Conservation (phyloP, 1,140 invertebrate species). For the Tetraneura akinire region DNA sequence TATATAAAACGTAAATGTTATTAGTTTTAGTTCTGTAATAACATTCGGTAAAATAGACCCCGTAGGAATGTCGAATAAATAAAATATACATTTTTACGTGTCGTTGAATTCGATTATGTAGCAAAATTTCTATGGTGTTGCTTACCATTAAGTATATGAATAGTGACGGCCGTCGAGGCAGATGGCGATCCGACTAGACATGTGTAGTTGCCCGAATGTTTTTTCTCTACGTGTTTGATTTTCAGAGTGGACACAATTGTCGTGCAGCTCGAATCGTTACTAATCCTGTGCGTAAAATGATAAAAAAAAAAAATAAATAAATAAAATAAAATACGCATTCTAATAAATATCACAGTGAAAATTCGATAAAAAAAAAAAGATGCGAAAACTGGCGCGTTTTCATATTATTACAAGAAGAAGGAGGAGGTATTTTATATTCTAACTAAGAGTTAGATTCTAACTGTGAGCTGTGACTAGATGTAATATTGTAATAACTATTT, state of each 20-base stretch:
- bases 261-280: slow-evolving; percentile 57
- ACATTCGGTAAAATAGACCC: too few species aligned
- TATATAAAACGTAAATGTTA: too few species aligned
- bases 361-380: background rate
- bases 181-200: slow-evolving; percentile 59
- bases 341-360: too few species aligned
- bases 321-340: too few species aligned
- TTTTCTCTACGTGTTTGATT: slow-evolving; percentile 59
- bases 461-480: background rate
- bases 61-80: too few species aligned
- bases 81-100: too few species aligned
- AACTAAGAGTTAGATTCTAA: background rate
- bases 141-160: slow-evolving; percentile 64
- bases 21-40: too few species aligned
- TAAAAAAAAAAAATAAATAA: slow-evolving; percentile 8
- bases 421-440: background rate
- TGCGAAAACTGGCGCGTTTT: background rate
- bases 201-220: slow-evolving; percentile 62
- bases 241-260: slow-evolving; percentile 59
- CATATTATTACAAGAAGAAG: too few species aligned
- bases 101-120: too few species aligned
- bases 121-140: background rate
- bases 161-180: slow-evolving; percentile 61
- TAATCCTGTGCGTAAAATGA: slow-evolving; percentile 55
- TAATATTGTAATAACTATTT: background rate